A percentile compares a stretch with the other conserved stretches of the same genome.
phyloP scores from a whole-genome alignment of 1,140 invertebrate species.

The Monomorium pharaonis region DNA sequence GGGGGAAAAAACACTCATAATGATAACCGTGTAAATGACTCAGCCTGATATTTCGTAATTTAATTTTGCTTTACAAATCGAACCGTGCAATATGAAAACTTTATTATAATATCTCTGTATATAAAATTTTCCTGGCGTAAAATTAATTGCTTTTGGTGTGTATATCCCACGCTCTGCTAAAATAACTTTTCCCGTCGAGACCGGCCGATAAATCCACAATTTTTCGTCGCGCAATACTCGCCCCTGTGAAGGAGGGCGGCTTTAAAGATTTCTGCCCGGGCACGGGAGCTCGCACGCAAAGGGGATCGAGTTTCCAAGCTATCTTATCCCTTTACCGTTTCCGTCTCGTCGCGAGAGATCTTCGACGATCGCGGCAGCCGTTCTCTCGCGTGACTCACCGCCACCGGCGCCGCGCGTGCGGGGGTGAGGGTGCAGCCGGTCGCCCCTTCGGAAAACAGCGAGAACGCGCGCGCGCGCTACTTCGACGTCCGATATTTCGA shows the following conservation, averaged over 20 bases:
- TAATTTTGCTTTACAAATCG: neutral
- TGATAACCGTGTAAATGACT: constrained; percentile 1
- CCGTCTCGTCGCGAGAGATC: constrained; percentile 53
- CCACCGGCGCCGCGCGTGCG: neutral
- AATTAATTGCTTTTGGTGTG: constrained; percentile 19
- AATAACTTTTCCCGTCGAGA: neutral
- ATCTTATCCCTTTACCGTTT: constrained; percentile 59
- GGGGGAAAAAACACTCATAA: neutral
- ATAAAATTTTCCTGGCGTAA: neutral
- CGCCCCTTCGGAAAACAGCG: constrained; percentile 62
- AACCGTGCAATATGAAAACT: neutral
- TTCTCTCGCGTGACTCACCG: constrained; percentile 69
- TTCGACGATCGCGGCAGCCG: constrained; percentile 44
- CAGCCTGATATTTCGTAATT: constrained; percentile 8
- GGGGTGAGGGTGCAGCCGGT: constrained; percentile 28
- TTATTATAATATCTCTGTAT: neutral
- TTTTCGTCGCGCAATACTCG: constrained; percentile 7
- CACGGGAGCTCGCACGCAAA: constrained; percentile 48
- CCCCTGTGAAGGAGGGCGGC: constrained; percentile 1
- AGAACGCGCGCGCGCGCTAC: constrained; percentile 35
- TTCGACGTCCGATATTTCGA: constrained; percentile 67
- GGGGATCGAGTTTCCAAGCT: constrained; percentile 48
- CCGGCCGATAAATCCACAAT: constrained; percentile 6
- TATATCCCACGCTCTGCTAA: neutral
- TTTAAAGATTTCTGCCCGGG: constrained; percentile 37